Evolutionary conservation across 1,140 invertebrate species (phyloP).

Genomic region (Diachasma alloeum): DNA sequence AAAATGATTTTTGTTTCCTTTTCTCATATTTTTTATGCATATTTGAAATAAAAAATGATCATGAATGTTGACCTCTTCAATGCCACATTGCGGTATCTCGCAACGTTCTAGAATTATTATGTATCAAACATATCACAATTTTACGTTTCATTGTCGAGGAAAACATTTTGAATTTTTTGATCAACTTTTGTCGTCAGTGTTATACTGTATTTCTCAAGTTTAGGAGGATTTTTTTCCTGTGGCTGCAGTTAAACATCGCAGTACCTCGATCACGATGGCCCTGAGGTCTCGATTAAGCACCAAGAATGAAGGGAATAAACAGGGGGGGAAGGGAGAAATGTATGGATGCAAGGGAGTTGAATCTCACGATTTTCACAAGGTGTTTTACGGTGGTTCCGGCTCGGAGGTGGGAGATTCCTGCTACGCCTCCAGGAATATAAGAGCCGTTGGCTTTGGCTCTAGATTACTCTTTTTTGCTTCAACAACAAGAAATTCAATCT

Average conservation of each 20-base stretch:
- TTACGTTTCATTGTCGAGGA: slow-evolving; percentile 4
- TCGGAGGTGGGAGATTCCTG: slow-evolving; percentile 68
- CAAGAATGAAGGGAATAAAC: background rate
- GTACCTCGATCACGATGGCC: background rate
- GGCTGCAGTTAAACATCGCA: background rate
- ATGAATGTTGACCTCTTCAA: background rate
- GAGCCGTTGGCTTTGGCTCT: slow-evolving; percentile 85
- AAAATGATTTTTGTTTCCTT: background rate
- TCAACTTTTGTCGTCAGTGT: background rate
- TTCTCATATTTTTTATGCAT: background rate
- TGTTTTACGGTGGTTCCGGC: slow-evolving; percentile 57
- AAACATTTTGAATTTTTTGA: background rate
- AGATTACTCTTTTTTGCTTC: slow-evolving; percentile 90
- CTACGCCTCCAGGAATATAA: slow-evolving; percentile 89
- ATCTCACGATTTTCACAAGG: background rate
- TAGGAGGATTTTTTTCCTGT: background rate
- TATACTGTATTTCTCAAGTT: background rate
- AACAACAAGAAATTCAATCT: slow-evolving; percentile 89
- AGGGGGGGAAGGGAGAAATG: background rate
- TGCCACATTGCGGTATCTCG: background rate
- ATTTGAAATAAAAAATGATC: background rate
- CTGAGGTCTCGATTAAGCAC: background rate
- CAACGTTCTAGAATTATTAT: slow-evolving; percentile 14
- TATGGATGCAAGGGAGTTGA: slow-evolving; percentile 2
- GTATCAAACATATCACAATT: slow-evolving; percentile 17